Evolutionary conservation across 2,888 invertebrate species (phyloP).

Genomic region (Myopa testacea): DNA sequence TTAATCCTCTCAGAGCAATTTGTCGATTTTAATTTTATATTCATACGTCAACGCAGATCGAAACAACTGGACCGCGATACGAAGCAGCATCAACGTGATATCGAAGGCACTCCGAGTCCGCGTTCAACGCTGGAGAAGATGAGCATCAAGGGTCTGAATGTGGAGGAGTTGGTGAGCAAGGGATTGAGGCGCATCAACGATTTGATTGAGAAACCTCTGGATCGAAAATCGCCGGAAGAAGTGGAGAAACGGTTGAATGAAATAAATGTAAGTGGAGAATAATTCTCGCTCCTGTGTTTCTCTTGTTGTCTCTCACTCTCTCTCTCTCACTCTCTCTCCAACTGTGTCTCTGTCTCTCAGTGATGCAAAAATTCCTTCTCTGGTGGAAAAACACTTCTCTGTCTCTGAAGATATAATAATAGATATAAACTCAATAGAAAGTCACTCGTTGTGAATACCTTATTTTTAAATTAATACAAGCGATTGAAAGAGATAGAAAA

Average conservation of each 20-base stretch:
- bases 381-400: too few relatives aligned
- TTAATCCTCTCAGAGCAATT: neutral
- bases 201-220: conserved; percentile 64
- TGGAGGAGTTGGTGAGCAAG: conserved; percentile 65
- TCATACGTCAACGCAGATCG: conserved; percentile 51
- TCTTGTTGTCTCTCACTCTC: too few relatives aligned
- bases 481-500: too few relatives aligned
- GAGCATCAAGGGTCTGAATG: conserved; percentile 58
- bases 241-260: conserved; percentile 64
- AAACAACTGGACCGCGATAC: conserved; percentile 39
- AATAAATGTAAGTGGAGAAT: conserved; percentile 63
- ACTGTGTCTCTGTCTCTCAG: too few relatives aligned
- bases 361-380: too few relatives aligned
- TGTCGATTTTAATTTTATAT: neutral
- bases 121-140: conserved; percentile 53
- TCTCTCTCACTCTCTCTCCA: too few relatives aligned
- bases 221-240: conserved; percentile 60
- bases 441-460: too few relatives aligned
- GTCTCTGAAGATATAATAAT: too few relatives aligned
- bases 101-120: conserved; percentile 42
- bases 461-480: too few relatives aligned
- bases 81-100: conserved; percentile 32
- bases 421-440: too few relatives aligned
- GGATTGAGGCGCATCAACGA: conserved; percentile 66
- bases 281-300: too few relatives aligned